A percentile compares a stretch with the other conserved stretches of the same genome.
phyloP scores from a whole-genome alignment of 2,888 invertebrate genomes.

The Diplolepis rosae region DNA sequence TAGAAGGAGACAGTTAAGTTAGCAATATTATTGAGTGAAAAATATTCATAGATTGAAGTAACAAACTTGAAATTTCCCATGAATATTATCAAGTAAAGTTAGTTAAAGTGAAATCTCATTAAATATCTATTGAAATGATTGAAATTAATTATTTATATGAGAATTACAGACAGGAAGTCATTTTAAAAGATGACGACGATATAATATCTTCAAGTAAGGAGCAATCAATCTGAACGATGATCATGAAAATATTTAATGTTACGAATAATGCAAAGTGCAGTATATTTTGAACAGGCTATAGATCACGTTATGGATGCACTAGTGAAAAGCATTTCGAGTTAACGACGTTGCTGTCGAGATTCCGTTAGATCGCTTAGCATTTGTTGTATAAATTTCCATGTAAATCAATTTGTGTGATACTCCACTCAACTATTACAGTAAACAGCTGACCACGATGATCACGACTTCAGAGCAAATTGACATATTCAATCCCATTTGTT shows the following conservation, averaged over 20 bases:
- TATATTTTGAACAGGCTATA: conserved; percentile 7
- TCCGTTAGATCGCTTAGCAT: conserved; percentile 26
- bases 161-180: neutral
- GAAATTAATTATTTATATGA: no score
- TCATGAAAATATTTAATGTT: conserved; percentile 25
- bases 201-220: neutral
- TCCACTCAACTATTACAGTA: neutral
- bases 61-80: no score
- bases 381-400: conserved; percentile 29
- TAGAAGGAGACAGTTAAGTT: no score
- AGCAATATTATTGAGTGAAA: no score
- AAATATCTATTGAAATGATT: no score
- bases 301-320: conserved; percentile 21
- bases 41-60: no score
- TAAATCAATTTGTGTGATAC: conserved; percentile 21
- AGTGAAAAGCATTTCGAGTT: conserved; percentile 24
- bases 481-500: neutral
- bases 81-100: no score
- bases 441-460: conserved; percentile 13
- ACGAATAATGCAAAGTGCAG: neutral
- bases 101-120: neutral
- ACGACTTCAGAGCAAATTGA: conserved; percentile 9
- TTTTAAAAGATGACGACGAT: neutral
- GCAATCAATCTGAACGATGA: conserved; percentile 1
- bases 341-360: conserved; percentile 27